Percentiles rank a stretch among this genome's conserved stretches.
phyloP scores from a whole-genome alignment of 2,888 invertebrate genomes.

The Phalangium opilio region DNA sequence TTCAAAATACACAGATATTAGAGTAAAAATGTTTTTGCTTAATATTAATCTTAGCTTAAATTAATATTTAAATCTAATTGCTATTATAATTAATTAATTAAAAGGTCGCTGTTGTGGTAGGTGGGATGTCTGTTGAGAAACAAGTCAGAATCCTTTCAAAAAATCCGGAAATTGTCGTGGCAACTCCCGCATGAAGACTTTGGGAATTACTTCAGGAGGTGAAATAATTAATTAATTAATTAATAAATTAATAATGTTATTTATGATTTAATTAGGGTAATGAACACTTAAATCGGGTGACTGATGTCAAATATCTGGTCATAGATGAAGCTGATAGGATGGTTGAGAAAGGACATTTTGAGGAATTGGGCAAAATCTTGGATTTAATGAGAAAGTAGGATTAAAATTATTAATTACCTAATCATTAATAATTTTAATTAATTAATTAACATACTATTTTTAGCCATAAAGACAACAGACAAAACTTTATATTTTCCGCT shows the following conservation, averaged over 20 bases:
- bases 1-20: slow-evolving; percentile 61
- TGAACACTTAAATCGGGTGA: slow-evolving; percentile 19
- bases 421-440: too few species aligned
- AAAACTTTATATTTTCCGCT: slow-evolving; percentile 95
- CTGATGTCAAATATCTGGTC: slow-evolving; percentile 46
- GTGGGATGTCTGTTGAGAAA: slow-evolving; percentile 85
- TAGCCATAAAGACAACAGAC: slow-evolving; percentile 43
- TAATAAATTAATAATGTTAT: neutral
- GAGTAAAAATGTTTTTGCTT: slow-evolving; percentile 29
- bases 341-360: slow-evolving; percentile 91
- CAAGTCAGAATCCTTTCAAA: slow-evolving; percentile 69
- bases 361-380: slow-evolving; percentile 67
- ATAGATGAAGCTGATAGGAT: slow-evolving; percentile 98
- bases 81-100: neutral
- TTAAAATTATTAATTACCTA: neutral
- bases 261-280: slow-evolving; percentile 36
- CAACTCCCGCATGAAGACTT: slow-evolving; percentile 88
- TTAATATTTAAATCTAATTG: neutral
- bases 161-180: slow-evolving; percentile 85
- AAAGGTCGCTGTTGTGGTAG: slow-evolving; percentile 46
- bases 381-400: slow-evolving; percentile 49
- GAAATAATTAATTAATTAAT: slow-evolving; percentile 17
- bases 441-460: too few species aligned
- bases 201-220: slow-evolving; percentile 79
- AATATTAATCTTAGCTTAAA: neutral